Evolutionary conservation across 2,888 invertebrate species (phyloP).

Genomic region (Zygogramma bicolorata): DNA sequence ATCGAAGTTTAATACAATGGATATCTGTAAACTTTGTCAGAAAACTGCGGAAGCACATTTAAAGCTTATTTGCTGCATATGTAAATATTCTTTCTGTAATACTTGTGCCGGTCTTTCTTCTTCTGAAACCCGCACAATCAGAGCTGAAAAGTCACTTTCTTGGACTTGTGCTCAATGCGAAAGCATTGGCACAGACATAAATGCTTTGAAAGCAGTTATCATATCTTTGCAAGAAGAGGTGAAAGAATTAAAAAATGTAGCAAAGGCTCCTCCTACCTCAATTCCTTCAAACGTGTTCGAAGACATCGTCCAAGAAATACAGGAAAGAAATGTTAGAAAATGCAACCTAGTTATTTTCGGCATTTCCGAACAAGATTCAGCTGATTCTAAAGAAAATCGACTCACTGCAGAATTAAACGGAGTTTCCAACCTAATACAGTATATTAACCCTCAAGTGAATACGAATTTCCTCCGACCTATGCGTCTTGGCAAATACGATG

Average conservation of each 20-base stretch:
- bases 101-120: not conserved
- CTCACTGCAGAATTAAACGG: too few species aligned
- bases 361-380: too few species aligned
- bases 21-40: not conserved
- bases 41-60: not conserved
- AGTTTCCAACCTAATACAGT: too few species aligned
- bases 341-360: too few species aligned
- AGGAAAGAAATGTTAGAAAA: too few species aligned
- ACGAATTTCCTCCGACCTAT: not conserved
- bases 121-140: not conserved
- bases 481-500: slow-evolving; percentile 11
- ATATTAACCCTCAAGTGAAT: not conserved
- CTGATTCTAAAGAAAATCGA: too few species aligned
- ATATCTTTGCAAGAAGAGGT: too few species aligned
- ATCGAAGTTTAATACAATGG: not conserved
- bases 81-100: not conserved
- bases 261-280: not conserved
- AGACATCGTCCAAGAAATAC: too few species aligned
- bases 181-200: too few species aligned
- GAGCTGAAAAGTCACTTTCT: not conserved
- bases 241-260: too few species aligned
- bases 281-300: not conserved
- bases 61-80: not conserved
- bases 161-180: not conserved
- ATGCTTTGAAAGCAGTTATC: too few species aligned